Conservation (phyloP, 2,113 vertebrate genomes). For the Martes martes region DNA sequence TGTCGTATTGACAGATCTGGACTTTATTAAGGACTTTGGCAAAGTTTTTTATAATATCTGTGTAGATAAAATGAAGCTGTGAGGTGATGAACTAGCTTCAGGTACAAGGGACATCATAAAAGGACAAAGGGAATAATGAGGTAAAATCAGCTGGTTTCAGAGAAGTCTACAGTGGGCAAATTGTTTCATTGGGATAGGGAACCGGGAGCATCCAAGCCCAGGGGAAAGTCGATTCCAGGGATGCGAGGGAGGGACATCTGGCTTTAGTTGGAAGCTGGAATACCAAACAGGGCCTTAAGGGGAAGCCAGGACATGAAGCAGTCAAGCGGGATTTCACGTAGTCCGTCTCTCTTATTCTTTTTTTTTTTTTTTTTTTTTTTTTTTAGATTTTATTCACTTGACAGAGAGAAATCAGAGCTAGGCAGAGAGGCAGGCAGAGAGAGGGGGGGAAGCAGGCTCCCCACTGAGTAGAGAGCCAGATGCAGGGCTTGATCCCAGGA, state of each 20-base stretch:
- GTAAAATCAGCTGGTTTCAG: background rate
- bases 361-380: background rate
- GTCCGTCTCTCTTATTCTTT: background rate
- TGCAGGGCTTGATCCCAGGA: too few species aligned
- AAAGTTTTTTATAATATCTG: background rate
- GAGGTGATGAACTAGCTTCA: background rate
- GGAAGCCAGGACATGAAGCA: background rate
- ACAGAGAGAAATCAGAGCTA: too few species aligned
- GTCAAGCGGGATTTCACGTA: background rate
- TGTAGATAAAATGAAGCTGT: background rate
- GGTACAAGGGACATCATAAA: background rate
- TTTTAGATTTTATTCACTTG: too few species aligned
- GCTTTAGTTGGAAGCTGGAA: background rate
- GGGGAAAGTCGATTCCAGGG: background rate
- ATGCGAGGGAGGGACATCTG: accelerated
- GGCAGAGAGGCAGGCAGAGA: too few species aligned
- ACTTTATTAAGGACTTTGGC: background rate
- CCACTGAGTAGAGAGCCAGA: too few species aligned
- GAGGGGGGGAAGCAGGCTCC: too few species aligned
- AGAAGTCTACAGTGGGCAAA: background rate
- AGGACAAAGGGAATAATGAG: background rate
- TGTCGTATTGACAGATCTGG: background rate
- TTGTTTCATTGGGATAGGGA: background rate
- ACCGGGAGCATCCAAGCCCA: background rate
- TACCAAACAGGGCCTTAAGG: background rate